These are phyloP conservation scores for Cyprinodon diabolis DNA, from an alignment of 2,797 vertebrate species.

Conservation along the genomic window DNA sequence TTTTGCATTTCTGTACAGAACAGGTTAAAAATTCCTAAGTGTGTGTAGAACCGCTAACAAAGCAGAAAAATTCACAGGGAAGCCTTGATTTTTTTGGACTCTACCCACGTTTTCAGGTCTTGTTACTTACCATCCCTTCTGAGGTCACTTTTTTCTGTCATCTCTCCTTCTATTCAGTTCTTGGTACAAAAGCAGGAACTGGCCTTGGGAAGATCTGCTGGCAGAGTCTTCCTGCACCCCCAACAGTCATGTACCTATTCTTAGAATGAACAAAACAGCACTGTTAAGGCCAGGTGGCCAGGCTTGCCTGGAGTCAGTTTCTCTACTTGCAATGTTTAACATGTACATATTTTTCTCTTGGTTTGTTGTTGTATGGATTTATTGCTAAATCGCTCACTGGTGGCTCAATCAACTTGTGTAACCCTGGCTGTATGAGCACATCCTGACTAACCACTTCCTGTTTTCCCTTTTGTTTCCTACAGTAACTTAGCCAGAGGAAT, in stretches of 20 bases:
- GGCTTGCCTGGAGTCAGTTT: conserved; percentile 48
- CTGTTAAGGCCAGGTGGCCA: conserved; percentile 67
- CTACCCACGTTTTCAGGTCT: conserved; percentile 20
- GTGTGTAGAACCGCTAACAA: neutral
- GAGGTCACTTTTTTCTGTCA: conserved; percentile 31
- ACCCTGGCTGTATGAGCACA: conserved; percentile 41
- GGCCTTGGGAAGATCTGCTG: conserved; percentile 58
- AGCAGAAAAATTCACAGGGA: conserved; percentile 18
- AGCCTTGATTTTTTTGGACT: conserved; percentile 9
- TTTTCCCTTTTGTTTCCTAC: conserved; percentile 61
- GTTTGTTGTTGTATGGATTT: neutral
- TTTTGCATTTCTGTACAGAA: neutral
- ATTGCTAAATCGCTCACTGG: neutral
- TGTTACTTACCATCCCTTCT: conserved; percentile 26
- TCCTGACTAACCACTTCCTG: conserved; percentile 69
- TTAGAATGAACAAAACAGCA: conserved; percentile 64
- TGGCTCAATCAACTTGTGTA: conserved; percentile 7
- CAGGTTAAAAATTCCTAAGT: neutral
- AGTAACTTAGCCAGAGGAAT: conserved; percentile 55
- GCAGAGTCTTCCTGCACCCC: conserved; percentile 63
- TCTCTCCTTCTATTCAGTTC: conserved; percentile 45
- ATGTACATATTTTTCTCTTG: neutral
- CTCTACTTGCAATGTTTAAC: conserved; percentile 26
- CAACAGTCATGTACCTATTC: conserved; percentile 64
- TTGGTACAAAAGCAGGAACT: conserved; percentile 72